Percentiles rank a stretch among this genome's conserved stretches.
These are phyloP conservation scores for Cotesia chilonis DNA, from an alignment of 1,140 invertebrate species.

Conservation along the genomic window DNA sequence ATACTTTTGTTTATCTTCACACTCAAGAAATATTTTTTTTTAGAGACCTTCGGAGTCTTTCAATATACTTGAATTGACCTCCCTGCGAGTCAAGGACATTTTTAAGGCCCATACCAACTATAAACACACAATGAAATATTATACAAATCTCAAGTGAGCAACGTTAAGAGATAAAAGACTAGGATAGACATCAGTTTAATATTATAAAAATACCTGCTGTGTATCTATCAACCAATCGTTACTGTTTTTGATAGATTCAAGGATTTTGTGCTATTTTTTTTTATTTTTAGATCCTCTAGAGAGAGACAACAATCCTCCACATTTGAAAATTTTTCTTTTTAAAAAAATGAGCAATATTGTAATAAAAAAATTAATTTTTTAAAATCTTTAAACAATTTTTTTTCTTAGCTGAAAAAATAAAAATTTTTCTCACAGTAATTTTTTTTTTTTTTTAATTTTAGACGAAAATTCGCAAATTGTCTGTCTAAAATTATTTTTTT, in stretches of 20 bases:
- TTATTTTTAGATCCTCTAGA: too few species aligned
- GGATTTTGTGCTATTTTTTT: not conserved
- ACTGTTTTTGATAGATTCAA: conserved; percentile 2
- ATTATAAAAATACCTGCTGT: conserved; percentile 20
- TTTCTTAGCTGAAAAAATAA: too few species aligned
- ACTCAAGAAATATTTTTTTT: conserved; percentile 24
- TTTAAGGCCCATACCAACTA: conserved; percentile 13
- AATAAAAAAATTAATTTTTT: too few species aligned
- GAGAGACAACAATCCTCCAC: too few species aligned
- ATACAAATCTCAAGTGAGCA: conserved; percentile 25
- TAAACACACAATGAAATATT: conserved; percentile 19
- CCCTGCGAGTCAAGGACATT: conserved; percentile 36
- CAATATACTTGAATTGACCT: conserved; percentile 35
- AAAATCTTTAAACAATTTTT: too few species aligned
- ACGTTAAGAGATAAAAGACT: conserved; percentile 11
- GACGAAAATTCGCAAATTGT: too few species aligned
- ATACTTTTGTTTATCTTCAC: conserved; percentile 28
- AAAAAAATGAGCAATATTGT: too few species aligned
- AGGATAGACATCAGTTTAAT: conserved; percentile 8
- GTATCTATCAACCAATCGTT: conserved; percentile 29
- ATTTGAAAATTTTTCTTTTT: too few species aligned
- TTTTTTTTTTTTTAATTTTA: too few species aligned
- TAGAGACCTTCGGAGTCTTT: conserved; percentile 17
- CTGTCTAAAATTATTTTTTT: too few species aligned
- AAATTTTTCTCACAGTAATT: too few species aligned